A percentile compares a stretch with the other conserved stretches of the same genome.
Evolutionary conservation across 2,888 invertebrate species (phyloP).

Genomic region (Stenoptilia bipunctidactyla): DNA sequence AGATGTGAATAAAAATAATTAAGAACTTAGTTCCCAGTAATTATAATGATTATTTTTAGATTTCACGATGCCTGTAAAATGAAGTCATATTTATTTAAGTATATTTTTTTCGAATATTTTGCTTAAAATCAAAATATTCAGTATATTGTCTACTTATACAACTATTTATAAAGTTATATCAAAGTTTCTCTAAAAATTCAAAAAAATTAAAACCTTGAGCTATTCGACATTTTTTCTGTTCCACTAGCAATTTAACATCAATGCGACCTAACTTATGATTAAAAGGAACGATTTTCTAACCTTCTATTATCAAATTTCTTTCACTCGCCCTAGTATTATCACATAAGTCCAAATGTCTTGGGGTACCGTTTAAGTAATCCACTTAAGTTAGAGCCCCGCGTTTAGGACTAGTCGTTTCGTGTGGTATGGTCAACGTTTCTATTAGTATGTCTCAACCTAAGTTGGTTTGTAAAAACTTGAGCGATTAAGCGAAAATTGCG

Average conservation of each 20-base stretch:
- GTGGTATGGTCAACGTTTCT: background rate
- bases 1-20: too few relatives aligned
- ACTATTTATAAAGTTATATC: too few relatives aligned
- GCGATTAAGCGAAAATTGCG: constrained; percentile 65
- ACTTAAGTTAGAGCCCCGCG: background rate
- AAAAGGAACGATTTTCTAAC: constrained; percentile 64
- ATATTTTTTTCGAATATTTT: too few relatives aligned
- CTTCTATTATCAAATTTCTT: constrained; percentile 69
- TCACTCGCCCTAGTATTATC: constrained; percentile 62
- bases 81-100: too few relatives aligned
- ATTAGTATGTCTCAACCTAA: constrained; percentile 8
- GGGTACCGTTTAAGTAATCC: constrained; percentile 25
- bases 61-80: too few relatives aligned
- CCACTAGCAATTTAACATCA: constrained; percentile 45
- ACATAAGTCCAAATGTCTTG: constrained; percentile 67
- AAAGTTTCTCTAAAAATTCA: too few relatives aligned
- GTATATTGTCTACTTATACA: too few relatives aligned
- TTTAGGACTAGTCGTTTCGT: background rate
- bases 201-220: too few relatives aligned
- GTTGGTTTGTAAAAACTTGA: constrained; percentile 36
- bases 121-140: too few relatives aligned
- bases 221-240: constrained; percentile 29
- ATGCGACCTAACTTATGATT: constrained; percentile 46
- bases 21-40: too few relatives aligned
- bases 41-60: too few relatives aligned